These are phyloP conservation scores for Diorhabda sublineata DNA, from an alignment of 1,140 invertebrate genomes.

Conservation along the genomic window DNA sequence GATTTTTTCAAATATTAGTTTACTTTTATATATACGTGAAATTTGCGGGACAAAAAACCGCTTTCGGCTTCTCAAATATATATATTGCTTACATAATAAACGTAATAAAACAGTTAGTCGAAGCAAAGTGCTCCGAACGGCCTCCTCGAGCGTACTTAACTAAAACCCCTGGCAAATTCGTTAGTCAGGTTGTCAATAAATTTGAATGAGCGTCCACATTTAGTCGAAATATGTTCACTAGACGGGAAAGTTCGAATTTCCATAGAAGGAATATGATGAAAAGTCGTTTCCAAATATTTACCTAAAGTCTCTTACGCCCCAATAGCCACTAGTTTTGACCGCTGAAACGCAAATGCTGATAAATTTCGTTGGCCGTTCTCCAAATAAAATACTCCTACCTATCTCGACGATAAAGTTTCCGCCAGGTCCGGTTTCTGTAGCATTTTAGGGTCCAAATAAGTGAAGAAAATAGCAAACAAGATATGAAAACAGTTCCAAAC, in stretches of 20 bases:
- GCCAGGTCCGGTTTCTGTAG: too few species aligned
- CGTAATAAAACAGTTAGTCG: background rate
- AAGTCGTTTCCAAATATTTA: constrained; percentile 2
- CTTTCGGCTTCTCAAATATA: too few species aligned
- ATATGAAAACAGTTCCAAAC: too few species aligned
- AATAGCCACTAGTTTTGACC: constrained; percentile 2
- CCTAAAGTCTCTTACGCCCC: background rate
- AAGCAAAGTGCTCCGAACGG: background rate
- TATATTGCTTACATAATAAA: background rate
- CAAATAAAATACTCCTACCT: background rate
- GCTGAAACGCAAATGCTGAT: background rate
- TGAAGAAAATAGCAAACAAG: too few species aligned
- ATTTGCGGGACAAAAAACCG: too few species aligned
- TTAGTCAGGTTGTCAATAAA: constrained; percentile 2
- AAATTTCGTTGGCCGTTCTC: constrained; percentile 1
- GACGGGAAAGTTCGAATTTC: background rate
- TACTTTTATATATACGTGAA: too few species aligned
- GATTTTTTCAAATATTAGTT: too few species aligned
- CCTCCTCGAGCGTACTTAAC: background rate
- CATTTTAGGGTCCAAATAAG: too few species aligned
- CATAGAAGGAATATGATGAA: constrained; percentile 2
- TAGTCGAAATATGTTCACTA: background rate
- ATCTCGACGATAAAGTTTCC: background rate
- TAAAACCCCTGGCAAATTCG: background rate
- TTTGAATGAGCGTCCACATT: background rate